Base-by-base conservation (phyloP, 1,140 invertebrate genomes). In the Fopius arisanus region DNA sequence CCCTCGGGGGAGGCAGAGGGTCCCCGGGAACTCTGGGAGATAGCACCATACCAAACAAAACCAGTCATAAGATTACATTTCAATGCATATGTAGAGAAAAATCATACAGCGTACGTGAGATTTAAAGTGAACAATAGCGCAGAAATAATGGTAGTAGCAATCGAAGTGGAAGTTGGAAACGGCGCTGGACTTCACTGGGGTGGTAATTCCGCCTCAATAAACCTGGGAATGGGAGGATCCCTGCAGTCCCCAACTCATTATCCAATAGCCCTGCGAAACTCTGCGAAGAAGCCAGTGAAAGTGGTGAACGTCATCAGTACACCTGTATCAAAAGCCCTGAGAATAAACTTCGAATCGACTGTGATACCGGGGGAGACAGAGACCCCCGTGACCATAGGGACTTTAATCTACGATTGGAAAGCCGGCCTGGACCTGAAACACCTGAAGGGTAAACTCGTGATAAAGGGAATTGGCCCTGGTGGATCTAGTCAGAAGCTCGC, bases 41-140 rank as follows among this genome's bases (percentile, higher is more conserved):
- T 99, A 83, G 93, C 95, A 76, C 96, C 97, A 67, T 96, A 94
- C 88, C 91, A 95, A 87, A 94, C 95, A 23, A 96, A 96, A 85
- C 91, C 95, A 72, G 91, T 99, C 59, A 97, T 98, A 88, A 92
- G 93, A 82, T 92, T 97, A 74, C 92, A 92, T 79, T 95, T 96
- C 87, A 89, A 94, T 86, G 94, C 93, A 73, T 84, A 85, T 28
- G 85, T 88, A 78, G 92, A 94, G 85, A 92, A 92, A 83, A 96
- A 96, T 88, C 92, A 95, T 84, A 95, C 95, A 70, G 92, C 94
- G 43, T 96, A 95, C 82, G 92, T 96, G 63, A 91, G 93, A 81
- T 93, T 95, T 81, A 92, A 92, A 89, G 91, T 94, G 29, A 94
- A 94, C 81, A 90, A 90, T 79, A 91, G 89, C 74, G 90, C 91